Conservation (phyloP, 2,888 invertebrate genomes). For the Caenorhabditis sp. region DNA sequence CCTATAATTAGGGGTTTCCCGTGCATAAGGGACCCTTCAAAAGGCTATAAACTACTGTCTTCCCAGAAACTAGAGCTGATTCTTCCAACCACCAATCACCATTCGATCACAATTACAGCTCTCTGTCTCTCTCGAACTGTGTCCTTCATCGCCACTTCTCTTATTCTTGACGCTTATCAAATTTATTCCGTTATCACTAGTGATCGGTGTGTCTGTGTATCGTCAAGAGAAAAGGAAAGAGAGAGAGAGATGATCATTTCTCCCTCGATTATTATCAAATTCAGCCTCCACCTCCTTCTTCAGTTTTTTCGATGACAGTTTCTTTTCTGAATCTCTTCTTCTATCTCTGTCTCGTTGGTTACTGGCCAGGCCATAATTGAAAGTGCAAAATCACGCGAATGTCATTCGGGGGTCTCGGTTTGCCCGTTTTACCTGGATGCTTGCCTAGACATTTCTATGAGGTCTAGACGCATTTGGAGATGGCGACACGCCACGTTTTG, state of each 20-base stretch:
- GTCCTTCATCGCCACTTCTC: background rate
- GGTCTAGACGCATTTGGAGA: too few species aligned
- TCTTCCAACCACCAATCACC: conserved; percentile 1
- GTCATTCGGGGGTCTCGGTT: conserved; percentile 10
- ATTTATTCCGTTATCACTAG: conserved; percentile 7
- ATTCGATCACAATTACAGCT: background rate
- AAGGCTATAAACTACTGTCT: too few species aligned
- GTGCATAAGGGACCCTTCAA: too few species aligned
- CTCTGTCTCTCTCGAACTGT: conserved; percentile 13
- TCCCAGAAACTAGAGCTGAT: too few species aligned
- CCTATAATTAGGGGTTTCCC: too few species aligned
- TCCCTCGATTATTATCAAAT: conserved; percentile 1
- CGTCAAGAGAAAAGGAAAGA: background rate
- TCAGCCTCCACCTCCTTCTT: conserved; percentile 5
- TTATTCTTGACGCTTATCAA: background rate
- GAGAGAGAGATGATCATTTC: conserved; percentile 19
- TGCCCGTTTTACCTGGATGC: too few species aligned
- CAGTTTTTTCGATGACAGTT: conserved; percentile 38
- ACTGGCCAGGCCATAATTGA: conserved; percentile 10
- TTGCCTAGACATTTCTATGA: too few species aligned
- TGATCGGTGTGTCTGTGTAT: conserved; percentile 18
- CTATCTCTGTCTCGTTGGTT: too few species aligned
- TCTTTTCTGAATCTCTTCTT: conserved; percentile 13
- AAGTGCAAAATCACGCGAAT: conserved; percentile 48
- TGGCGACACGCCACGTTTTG: too few species aligned